Conservation (phyloP, 2,113 vertebrate genomes). For the Elanoides forficatus region DNA sequence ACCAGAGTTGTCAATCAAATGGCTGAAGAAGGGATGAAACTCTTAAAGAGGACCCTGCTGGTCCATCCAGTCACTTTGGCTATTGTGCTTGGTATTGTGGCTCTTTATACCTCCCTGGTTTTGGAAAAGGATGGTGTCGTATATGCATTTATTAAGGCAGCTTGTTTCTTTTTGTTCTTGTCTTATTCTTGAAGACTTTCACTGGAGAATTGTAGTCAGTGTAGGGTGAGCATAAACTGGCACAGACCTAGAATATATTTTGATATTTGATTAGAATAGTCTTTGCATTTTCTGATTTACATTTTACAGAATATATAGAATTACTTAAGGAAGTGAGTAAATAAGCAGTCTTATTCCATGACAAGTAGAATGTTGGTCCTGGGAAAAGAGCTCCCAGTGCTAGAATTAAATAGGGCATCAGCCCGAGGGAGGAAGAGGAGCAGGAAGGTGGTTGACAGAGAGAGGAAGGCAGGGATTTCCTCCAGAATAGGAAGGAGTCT, state of each 20-base stretch:
- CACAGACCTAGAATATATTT: slow-evolving; percentile 6
- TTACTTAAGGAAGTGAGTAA: not conserved
- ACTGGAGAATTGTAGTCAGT: not conserved
- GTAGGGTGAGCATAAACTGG: not conserved
- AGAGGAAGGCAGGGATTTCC: not conserved
- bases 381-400: not conserved
- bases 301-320: not conserved
- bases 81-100: fast-evolving
- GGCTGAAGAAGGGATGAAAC: not conserved
- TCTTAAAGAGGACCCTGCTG: not conserved
- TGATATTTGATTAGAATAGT: slow-evolving; percentile 9
- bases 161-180: not conserved
- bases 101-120: not conserved
- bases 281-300: slow-evolving; percentile 41
- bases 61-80: not conserved
- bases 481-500: not conserved
- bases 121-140: not conserved
- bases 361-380: not conserved
- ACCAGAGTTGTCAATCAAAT: not conserved
- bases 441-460: not conserved
- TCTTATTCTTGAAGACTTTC: not conserved
- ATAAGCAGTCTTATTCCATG: not conserved
- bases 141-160: not conserved
- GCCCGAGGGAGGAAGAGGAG: not conserved
- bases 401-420: not conserved